Evolutionary conservation across 2,113 vertebrate genomes (phyloP).

Genomic region (Motacilla alba): DNA sequence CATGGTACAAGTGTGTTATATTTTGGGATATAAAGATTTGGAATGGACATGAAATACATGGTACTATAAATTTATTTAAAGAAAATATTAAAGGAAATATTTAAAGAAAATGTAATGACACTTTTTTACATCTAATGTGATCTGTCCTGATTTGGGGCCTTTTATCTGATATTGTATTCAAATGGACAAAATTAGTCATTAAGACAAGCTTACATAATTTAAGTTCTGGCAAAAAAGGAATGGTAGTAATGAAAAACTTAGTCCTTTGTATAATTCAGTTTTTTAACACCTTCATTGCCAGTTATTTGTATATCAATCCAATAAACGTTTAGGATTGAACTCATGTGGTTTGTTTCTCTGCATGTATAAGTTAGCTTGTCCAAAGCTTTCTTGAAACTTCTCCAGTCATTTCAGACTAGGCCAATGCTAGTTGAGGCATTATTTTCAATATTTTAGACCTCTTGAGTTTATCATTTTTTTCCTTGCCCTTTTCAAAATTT

Average conservation of each 20-base stretch:
- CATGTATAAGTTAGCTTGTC: background rate
- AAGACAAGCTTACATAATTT: background rate
- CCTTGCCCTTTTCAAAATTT: background rate
- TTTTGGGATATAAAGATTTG: background rate
- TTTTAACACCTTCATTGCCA: background rate
- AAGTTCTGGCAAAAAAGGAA: background rate
- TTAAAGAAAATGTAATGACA: background rate
- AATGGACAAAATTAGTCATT: background rate
- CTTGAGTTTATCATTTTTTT: background rate
- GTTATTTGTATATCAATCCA: background rate
- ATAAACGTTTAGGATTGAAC: background rate
- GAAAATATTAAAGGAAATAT: background rate
- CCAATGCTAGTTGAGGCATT: background rate
- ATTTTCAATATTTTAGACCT: background rate
- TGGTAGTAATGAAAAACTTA: background rate
- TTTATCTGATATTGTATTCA: background rate
- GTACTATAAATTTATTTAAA: background rate
- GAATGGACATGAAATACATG: background rate
- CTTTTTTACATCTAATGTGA: background rate
- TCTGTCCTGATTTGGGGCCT: background rate
- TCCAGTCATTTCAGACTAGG: background rate
- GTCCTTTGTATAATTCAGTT: background rate
- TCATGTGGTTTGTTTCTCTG: background rate
- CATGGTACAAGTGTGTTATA: background rate
- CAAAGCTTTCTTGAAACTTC: background rate